These are phyloP conservation scores for Apodemus sylvaticus DNA, from an alignment of 2,113 vertebrate species.

Conservation along the genomic window DNA sequence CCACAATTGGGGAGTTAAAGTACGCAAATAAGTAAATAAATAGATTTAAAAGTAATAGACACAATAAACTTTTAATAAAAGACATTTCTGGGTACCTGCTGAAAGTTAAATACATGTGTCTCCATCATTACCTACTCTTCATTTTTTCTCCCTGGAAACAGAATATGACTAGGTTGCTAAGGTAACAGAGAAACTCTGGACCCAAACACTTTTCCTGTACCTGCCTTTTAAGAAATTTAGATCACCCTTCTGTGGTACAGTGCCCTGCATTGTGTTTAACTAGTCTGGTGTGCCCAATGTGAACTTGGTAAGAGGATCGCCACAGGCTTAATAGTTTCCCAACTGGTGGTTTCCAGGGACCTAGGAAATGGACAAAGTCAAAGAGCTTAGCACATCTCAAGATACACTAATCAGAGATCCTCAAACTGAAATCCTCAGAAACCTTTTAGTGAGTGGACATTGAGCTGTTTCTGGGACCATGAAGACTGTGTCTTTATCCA, in stretches of 20 bases:
- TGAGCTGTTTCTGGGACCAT: not conserved
- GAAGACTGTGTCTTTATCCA: not conserved
- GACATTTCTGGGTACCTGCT: no score
- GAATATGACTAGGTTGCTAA: not conserved
- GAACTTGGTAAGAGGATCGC: not conserved
- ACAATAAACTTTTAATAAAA: no score
- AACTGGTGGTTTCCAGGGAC: not conserved
- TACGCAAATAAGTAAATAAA: no score
- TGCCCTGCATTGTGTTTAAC: not conserved
- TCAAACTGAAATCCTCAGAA: not conserved
- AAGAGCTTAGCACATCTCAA: not conserved
- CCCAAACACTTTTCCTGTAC: not conserved
- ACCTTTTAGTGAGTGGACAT: not conserved
- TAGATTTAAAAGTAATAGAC: no score
- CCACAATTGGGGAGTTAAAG: no score
- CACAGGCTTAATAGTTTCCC: not conserved
- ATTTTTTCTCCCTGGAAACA: not conserved
- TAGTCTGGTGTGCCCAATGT: not conserved
- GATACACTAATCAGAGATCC: not conserved
- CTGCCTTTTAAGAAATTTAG: not conserved
- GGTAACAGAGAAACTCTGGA: not conserved
- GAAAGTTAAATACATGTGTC: no score
- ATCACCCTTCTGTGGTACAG: not conserved
- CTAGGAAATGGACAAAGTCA: not conserved
- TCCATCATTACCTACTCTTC: not conserved